Conservation (phyloP, 2,888 invertebrate genomes). For the Troides oblongomaculatus region DNA sequence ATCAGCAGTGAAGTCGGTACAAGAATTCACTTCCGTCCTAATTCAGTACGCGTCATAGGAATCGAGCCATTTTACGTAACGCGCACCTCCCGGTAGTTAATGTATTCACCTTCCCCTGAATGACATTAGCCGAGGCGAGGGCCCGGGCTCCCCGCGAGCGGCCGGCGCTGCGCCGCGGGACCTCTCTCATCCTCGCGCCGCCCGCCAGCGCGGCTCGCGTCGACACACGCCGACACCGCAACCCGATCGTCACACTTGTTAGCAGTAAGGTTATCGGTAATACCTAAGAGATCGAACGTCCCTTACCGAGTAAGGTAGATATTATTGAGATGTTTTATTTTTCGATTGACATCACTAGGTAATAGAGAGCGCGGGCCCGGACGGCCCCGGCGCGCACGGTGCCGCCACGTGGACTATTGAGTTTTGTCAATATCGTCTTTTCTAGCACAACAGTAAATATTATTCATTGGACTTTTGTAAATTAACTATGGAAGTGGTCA, state of each 20-base stretch:
- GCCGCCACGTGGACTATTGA: constrained; percentile 41
- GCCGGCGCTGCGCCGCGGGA: constrained; percentile 40
- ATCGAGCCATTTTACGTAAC: constrained; percentile 81
- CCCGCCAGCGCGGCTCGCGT: constrained; percentile 30
- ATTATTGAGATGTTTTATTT: constrained; percentile 73
- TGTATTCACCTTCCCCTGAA: constrained; percentile 73
- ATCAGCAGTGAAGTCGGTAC: constrained; percentile 78
- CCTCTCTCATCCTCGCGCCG: constrained; percentile 32
- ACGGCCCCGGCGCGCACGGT: constrained; percentile 15
- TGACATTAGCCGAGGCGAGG: constrained; percentile 62
- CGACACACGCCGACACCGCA: constrained; percentile 25
- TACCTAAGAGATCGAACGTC: constrained; percentile 79
- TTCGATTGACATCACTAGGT: constrained; percentile 69
- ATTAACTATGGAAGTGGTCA: constrained; percentile 76
- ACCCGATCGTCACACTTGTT: constrained; percentile 66
- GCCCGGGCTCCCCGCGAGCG: constrained; percentile 36
- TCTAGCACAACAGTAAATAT: constrained; percentile 70
- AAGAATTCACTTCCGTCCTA: constrained; percentile 80
- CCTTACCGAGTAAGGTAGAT: constrained; percentile 80
- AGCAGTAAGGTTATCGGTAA: constrained; percentile 77
- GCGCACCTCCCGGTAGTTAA: constrained; percentile 73
- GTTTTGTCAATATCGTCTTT: constrained; percentile 64
- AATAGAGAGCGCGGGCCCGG: constrained; percentile 20
- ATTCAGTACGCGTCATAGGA: constrained; percentile 79
- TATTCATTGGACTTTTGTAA: constrained; percentile 69